Evolutionary conservation across 2,888 invertebrate genomes (phyloP), one percentile per base, ranked within the genome.

Genomic region (Cistogaster globosa): DNA sequence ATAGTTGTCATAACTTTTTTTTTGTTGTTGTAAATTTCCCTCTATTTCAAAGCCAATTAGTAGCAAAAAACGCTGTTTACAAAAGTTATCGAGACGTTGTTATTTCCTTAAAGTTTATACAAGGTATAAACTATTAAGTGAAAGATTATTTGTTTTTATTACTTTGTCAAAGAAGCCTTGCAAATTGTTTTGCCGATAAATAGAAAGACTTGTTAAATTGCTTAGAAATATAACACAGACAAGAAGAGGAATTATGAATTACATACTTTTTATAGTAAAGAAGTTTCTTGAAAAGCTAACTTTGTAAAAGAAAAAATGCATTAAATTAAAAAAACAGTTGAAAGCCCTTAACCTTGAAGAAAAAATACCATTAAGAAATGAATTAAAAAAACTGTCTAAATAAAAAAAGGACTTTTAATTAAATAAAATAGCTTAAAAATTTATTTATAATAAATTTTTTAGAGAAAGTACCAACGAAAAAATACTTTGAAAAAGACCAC

Each of bases 1-100:
- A 9, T 53, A 48, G n/a, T 48, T 48, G 48, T 58, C 2, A 45
- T 51, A n/a, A 42, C 5, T 51, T 84, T 38, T 71, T 71, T 67
- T 38, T n/a, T n/a, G n/a, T n/a, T 36, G 58, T 71, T 72, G 38
- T 14, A 63, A 68, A 57, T 62, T 74, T 81, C 60, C 72, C 68
- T 74, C 26, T 68, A 74, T 65, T 86, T 86, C 81, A 86, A 86
- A 87, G 87, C 84, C 87, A 87, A 87, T 87, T 87, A 86, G 84
- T 80, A 80, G 77, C 75, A 83, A 86, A 86, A 86, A 84, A 86
- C 71, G 83, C 82, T 74, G 71, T 83, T 80, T 76, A 26, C 77
- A 32, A 62, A 83, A 86, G 83, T 79, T 80, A 82, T 79, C 78
- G 82, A 82, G 85, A 79, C 78, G 78, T 85, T 81, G 72, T 74